Evolutionary conservation across 2,888 invertebrate species (phyloP).

Genomic region (Eupithecia pulchellata): DNA sequence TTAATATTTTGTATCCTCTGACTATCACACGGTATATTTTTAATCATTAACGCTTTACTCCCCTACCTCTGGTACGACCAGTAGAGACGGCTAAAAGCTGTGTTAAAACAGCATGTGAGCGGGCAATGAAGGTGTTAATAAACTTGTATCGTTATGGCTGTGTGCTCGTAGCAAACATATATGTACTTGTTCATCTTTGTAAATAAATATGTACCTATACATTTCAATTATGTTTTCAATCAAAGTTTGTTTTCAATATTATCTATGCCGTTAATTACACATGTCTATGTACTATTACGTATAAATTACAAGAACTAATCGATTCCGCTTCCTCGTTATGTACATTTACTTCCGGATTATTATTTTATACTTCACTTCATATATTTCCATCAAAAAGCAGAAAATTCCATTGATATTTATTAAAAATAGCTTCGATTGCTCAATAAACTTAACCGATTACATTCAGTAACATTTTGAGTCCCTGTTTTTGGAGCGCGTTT

Average conservation of each 20-base stretch:
- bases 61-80: no score
- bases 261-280: slow-evolving; percentile 29
- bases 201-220: slow-evolving; percentile 9
- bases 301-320: slow-evolving; percentile 26
- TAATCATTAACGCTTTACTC: no score
- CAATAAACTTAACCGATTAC: neutral
- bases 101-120: no score
- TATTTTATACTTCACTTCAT: slow-evolving; percentile 21
- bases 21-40: no score
- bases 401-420: slow-evolving; percentile 12
- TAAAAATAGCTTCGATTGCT: neutral
- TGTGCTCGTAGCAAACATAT: neutral
- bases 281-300: slow-evolving; percentile 37
- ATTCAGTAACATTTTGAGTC: neutral
- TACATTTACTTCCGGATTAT: slow-evolving; percentile 38
- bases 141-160: neutral
- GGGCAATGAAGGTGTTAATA: no score
- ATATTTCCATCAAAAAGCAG: slow-evolving; percentile 10
- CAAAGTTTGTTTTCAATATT: slow-evolving; percentile 30
- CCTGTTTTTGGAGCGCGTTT: slow-evolving; percentile 18
- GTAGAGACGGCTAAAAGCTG: no score
- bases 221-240: slow-evolving; percentile 16
- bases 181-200: neutral
- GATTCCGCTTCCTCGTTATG: slow-evolving; percentile 45
- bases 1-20: no score